phyloP scores from a whole-genome alignment of 2,888 invertebrate species.

The Nomada ruficornis region DNA sequence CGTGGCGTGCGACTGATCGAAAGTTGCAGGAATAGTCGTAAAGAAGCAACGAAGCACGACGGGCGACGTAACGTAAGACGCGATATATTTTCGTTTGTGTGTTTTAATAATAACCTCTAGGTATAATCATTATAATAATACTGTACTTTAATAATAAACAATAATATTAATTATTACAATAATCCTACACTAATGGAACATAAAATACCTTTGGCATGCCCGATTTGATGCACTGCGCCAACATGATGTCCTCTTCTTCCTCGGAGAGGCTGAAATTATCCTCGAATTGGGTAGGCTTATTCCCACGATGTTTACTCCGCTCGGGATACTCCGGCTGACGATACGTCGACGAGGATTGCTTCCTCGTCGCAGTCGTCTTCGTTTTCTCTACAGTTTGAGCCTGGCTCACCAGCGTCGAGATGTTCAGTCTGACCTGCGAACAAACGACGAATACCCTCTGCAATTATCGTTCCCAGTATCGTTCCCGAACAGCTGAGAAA shows the following conservation, averaged over 20 bases:
- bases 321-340: constrained; percentile 48
- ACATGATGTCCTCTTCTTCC: constrained; percentile 87
- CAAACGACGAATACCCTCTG: too few relatives aligned
- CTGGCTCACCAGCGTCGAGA: constrained; percentile 51
- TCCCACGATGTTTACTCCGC: constrained; percentile 34
- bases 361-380: constrained; percentile 26
- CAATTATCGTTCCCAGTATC: too few relatives aligned
- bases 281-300: constrained; percentile 84
- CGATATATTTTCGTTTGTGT: too few relatives aligned
- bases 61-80: too few relatives aligned
- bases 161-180: too few relatives aligned
- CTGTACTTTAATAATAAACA: too few relatives aligned
- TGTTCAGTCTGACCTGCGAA: constrained; percentile 54
- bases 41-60: too few relatives aligned
- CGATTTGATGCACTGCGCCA: constrained; percentile 88
- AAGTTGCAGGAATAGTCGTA: too few relatives aligned
- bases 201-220: constrained; percentile 87
- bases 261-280: constrained; percentile 86
- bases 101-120: too few relatives aligned
- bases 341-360: constrained; percentile 58
- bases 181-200: not conserved
- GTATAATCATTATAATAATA: too few relatives aligned
- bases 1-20: too few relatives aligned
- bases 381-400: constrained; percentile 59
- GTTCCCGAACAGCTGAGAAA: too few relatives aligned